These are phyloP conservation scores for Trachelipus rathkii DNA, from an alignment of 1,140 invertebrate species.

Conservation along the genomic window DNA sequence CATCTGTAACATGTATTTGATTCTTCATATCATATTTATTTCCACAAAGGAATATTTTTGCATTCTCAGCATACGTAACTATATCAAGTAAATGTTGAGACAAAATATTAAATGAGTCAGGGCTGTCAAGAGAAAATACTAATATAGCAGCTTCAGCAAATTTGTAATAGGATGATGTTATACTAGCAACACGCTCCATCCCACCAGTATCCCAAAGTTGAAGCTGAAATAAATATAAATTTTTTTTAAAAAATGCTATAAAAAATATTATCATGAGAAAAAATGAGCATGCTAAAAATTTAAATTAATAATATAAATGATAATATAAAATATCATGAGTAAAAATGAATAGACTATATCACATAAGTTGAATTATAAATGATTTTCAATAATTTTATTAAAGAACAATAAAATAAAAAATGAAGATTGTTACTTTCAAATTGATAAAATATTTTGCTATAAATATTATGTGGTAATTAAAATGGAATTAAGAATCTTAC, in stretches of 20 bases:
- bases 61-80: slow-evolving; percentile 86
- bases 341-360: too few relatives aligned
- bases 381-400: too few relatives aligned
- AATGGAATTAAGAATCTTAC: not conserved
- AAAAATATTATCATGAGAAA: too few relatives aligned
- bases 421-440: too few relatives aligned
- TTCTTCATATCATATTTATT: slow-evolving; percentile 79
- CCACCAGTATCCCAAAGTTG: slow-evolving; percentile 91
- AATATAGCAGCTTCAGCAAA: slow-evolving; percentile 86
- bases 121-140: slow-evolving; percentile 83
- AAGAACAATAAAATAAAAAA: too few relatives aligned
- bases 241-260: too few relatives aligned
- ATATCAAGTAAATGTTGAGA: slow-evolving; percentile 86
- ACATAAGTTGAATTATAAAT: too few relatives aligned
- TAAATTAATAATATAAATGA: too few relatives aligned
- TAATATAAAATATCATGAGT: too few relatives aligned
- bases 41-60: slow-evolving; percentile 86
- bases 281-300: too few relatives aligned
- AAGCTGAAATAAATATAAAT: slow-evolving; percentile 58
- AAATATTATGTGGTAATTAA: too few relatives aligned
- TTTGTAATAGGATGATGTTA: slow-evolving; percentile 89
- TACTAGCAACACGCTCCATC: slow-evolving; percentile 88
- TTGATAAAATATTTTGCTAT: too few relatives aligned
- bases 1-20: slow-evolving; percentile 68
- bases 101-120: slow-evolving; percentile 83